These are phyloP conservation scores for Synanthedon myopaeformis DNA, from an alignment of 2,888 invertebrate species.

Conservation along the genomic window DNA sequence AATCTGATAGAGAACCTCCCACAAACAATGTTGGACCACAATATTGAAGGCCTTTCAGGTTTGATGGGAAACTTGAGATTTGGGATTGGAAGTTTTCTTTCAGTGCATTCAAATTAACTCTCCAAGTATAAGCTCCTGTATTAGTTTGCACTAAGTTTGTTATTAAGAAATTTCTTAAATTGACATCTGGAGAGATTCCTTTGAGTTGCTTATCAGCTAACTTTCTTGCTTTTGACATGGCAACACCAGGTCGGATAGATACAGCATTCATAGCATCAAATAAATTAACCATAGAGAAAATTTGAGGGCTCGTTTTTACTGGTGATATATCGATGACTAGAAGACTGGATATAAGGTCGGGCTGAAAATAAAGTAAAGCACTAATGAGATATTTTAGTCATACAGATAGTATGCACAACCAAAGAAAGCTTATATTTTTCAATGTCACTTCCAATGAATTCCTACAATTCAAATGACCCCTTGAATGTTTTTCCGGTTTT, in stretches of 20 bases:
- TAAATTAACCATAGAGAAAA: constrained; percentile 72
- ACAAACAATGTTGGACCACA: constrained; percentile 84
- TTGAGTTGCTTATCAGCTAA: constrained; percentile 73
- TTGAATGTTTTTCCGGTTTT: no score
- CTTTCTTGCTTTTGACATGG: constrained; percentile 78
- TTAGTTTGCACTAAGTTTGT: constrained; percentile 84
- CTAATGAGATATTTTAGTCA: no score
- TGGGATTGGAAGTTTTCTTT: constrained; percentile 73
- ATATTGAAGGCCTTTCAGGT: constrained; percentile 59
- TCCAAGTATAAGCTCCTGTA: constrained; percentile 78
- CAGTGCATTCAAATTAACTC: constrained; percentile 82
- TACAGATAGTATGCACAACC: no score
- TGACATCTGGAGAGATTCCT: constrained; percentile 65
- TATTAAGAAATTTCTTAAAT: constrained; percentile 81
- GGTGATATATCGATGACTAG: constrained; percentile 81
- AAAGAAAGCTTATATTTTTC: no score
- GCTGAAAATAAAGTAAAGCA: constrained; percentile 39
- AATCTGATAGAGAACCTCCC: constrained; percentile 85
- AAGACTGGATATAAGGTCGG: constrained; percentile 74
- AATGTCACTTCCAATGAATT: no score
- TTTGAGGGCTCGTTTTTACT: constrained; percentile 71
- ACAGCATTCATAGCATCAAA: constrained; percentile 77
- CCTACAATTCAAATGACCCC: no score
- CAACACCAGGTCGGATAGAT: constrained; percentile 69
- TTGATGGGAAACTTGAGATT: constrained; percentile 75